These are phyloP conservation scores for Nymphalis urticae DNA, from an alignment of 2,888 invertebrate genomes.

Conservation along the genomic window DNA sequence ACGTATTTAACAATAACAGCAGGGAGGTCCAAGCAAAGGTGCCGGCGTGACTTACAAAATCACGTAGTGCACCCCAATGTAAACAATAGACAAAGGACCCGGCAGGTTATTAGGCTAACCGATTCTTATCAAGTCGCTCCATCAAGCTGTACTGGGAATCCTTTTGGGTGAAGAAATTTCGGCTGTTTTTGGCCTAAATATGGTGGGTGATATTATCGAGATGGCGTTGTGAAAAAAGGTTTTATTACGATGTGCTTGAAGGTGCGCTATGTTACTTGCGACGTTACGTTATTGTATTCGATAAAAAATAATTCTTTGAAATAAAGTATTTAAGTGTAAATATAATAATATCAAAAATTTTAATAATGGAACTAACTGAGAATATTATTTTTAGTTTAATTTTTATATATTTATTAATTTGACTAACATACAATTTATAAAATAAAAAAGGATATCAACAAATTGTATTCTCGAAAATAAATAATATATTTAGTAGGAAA, in stretches of 20 bases:
- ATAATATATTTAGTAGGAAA: no score
- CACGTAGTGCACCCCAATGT: slow-evolving; percentile 78
- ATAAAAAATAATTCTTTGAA: no score
- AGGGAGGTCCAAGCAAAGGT: slow-evolving; percentile 75
- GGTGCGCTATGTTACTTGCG: neutral
- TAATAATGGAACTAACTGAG: no score
- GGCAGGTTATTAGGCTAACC: slow-evolving; percentile 65
- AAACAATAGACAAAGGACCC: slow-evolving; percentile 80
- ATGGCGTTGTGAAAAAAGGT: slow-evolving; percentile 44
- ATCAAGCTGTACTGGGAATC: slow-evolving; percentile 51
- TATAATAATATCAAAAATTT: no score
- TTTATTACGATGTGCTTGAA: neutral
- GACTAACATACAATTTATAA: no score
- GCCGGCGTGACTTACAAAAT: slow-evolving; percentile 77
- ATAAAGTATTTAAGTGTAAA: no score
- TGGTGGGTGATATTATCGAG: slow-evolving; percentile 58
- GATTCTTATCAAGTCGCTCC: slow-evolving; percentile 58
- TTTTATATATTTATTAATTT: no score
- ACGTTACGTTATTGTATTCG: no score
- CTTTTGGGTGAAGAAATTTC: slow-evolving; percentile 24
- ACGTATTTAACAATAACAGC: slow-evolving; percentile 69
- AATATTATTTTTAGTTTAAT: no score
- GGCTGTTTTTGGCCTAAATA: slow-evolving; percentile 63
- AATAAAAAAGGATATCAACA: no score
- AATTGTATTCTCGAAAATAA: no score